Evolutionary conservation across 2,797 vertebrate genomes (phyloP).

Genomic region (Steatocranus sp.): DNA sequence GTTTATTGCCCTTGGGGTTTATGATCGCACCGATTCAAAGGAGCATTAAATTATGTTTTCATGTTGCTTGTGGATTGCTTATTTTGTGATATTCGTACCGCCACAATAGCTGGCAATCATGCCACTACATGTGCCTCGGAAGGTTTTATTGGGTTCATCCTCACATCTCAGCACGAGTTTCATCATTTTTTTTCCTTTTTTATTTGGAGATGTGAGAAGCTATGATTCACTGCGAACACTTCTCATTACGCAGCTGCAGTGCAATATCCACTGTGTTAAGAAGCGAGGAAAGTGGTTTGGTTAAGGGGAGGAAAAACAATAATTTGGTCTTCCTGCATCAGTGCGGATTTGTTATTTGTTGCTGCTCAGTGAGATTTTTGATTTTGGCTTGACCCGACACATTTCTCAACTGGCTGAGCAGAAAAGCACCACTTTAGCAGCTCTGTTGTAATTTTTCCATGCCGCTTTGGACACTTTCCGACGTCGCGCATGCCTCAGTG

Average conservation of each 20-base stretch:
- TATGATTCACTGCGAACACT: conserved; percentile 10
- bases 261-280: conserved; percentile 24
- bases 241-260: conserved; percentile 29
- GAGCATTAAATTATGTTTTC: conserved; percentile 53
- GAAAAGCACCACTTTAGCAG: neutral
- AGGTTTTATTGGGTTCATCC: conserved; percentile 39
- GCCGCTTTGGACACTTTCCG: neutral
- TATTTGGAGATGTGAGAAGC: conserved; percentile 29
- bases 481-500: neutral
- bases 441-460: neutral
- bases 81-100: conserved; percentile 25
- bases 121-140: neutral
- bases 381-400: neutral
- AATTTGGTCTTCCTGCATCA: conserved; percentile 4
- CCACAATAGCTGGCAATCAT: conserved; percentile 23
- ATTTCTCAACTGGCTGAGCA: neutral
- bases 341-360: conserved; percentile 5
- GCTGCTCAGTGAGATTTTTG: neutral
- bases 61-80: conserved; percentile 32
- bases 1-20: conserved; percentile 46
- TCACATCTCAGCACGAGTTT: conserved; percentile 2
- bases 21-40: conserved; percentile 11
- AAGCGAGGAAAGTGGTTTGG: neutral
- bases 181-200: neutral
- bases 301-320: neutral